A percentile compares a stretch with the other conserved stretches of the same genome.
These are phyloP conservation scores for Smittia aterrima DNA, from an alignment of 2,888 invertebrate species.

Conservation along the genomic window DNA sequence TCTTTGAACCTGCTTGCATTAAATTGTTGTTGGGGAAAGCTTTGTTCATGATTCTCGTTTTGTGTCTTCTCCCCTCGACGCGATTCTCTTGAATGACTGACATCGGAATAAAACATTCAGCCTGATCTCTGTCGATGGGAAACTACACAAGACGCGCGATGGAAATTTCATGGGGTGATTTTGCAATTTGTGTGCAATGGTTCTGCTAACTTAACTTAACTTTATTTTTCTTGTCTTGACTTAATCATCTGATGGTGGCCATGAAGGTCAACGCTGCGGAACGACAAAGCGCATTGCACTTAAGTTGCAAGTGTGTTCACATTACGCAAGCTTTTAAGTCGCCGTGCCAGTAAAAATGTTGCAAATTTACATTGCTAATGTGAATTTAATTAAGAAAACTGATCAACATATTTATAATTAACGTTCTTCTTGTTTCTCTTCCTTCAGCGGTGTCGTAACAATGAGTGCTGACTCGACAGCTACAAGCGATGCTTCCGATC, in stretches of 20 bases:
- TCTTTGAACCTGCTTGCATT: slow-evolving; percentile 30
- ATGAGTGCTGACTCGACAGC: slow-evolving; percentile 71
- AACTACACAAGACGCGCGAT: neutral
- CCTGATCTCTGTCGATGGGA: slow-evolving; percentile 7
- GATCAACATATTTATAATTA: neutral
- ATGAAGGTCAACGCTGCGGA: slow-evolving; percentile 38
- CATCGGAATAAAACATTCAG: slow-evolving; percentile 17
- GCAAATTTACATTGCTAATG: slow-evolving; percentile 25
- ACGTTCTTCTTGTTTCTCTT: slow-evolving; percentile 34
- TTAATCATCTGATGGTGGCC: slow-evolving; percentile 37
- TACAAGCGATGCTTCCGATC: slow-evolving; percentile 82
- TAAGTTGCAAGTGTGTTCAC: neutral
- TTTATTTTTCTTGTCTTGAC: slow-evolving; percentile 9
- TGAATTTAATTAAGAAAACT: slow-evolving; percentile 13
- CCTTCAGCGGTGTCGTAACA: slow-evolving; percentile 78
- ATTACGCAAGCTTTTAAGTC: too few relatives aligned
- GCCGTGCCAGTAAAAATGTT: slow-evolving; percentile 20
- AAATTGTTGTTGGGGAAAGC: slow-evolving; percentile 10
- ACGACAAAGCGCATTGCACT: slow-evolving; percentile 17
- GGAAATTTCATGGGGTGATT: slow-evolving; percentile 1
- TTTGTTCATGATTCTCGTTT: slow-evolving; percentile 9
- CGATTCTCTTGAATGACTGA: slow-evolving; percentile 5
- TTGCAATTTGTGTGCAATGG: slow-evolving; percentile 38
- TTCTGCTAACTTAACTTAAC: neutral
- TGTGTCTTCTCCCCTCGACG: slow-evolving; percentile 8